A percentile compares a stretch with the other conserved stretches of the same genome.
These are phyloP conservation scores for Ericerus pela DNA, from an alignment of 1,140 invertebrate genomes.

Conservation along the genomic window DNA sequence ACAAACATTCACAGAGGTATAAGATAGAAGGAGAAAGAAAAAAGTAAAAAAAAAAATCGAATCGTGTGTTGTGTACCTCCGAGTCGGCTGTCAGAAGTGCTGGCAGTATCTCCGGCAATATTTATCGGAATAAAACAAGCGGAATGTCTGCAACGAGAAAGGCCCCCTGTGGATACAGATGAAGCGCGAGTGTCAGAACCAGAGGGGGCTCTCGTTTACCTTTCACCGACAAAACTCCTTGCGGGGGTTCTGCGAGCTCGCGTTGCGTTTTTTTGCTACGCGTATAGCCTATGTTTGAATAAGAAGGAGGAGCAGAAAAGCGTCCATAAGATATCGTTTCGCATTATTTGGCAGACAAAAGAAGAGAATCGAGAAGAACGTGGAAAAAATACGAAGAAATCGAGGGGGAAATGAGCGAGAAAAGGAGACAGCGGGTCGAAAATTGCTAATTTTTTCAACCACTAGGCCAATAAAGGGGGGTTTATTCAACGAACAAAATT, in stretches of 20 bases:
- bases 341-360: no score
- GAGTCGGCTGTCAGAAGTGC: conserved; percentile 10
- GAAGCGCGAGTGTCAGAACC: conserved; percentile 9
- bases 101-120: conserved; percentile 10
- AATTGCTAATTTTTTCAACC: no score
- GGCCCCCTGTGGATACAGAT: conserved; percentile 9
- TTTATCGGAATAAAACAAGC: conserved; percentile 11
- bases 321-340: no score
- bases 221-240: conserved; percentile 7
- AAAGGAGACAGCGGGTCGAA: no score
- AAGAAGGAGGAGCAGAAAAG: no score
- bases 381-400: no score
- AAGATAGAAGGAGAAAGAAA: neutral
- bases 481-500: no score
- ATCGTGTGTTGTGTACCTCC: conserved; percentile 1
- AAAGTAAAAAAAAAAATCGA: neutral
- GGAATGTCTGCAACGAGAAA: conserved; percentile 11
- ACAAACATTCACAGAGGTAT: neutral
- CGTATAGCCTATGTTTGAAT: no score
- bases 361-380: no score
- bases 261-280: conserved; percentile 7
- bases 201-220: conserved; percentile 11
- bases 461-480: no score
- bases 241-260: conserved; percentile 6
- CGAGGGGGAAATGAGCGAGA: no score